Evolutionary conservation across 2,797 vertebrate species (phyloP).

Genomic region (Melanotaenia trifasciata): DNA sequence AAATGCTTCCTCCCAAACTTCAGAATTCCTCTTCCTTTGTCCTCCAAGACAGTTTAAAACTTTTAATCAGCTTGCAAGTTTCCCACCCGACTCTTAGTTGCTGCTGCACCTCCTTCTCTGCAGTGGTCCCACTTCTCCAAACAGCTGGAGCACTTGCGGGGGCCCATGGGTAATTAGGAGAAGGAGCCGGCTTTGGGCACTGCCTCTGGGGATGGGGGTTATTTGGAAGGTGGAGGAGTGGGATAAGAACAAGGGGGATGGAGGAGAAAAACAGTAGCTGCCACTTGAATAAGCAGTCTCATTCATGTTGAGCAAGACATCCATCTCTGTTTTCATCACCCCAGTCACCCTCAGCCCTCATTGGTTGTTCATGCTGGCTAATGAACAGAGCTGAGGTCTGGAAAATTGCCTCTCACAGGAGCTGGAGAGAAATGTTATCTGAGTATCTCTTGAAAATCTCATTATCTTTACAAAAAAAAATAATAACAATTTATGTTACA

Average conservation of each 20-base stretch:
- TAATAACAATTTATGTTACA: conserved; percentile 43
- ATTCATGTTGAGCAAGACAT: conserved; percentile 45
- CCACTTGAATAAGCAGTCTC: conserved; percentile 50
- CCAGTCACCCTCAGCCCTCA: conserved; percentile 37
- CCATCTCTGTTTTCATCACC: conserved; percentile 62
- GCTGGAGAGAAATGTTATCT: conserved; percentile 7
- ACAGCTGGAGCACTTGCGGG: conserved; percentile 81
- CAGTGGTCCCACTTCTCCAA: conserved; percentile 66
- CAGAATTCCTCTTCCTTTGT: conserved; percentile 38
- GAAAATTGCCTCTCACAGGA: conserved; percentile 57
- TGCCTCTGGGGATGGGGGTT: conserved; percentile 69
- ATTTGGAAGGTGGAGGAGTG: conserved; percentile 55
- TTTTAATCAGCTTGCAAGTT: conserved; percentile 72
- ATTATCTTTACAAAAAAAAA: conserved; percentile 41
- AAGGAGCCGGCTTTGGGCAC: conserved; percentile 67
- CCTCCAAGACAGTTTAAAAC: conserved; percentile 67
- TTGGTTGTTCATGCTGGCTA: conserved; percentile 56
- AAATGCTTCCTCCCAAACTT: conserved; percentile 30
- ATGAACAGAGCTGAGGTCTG: conserved; percentile 65
- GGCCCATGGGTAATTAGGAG: conserved; percentile 82
- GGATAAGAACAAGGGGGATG: conserved; percentile 40
- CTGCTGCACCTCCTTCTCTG: conserved; percentile 63
- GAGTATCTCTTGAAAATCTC: conserved; percentile 41
- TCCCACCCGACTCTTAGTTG: conserved; percentile 41
- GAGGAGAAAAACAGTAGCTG: conserved; percentile 51